Evolutionary conservation across 2,888 invertebrate species (phyloP).

Genomic region (Protonemura montana): DNA sequence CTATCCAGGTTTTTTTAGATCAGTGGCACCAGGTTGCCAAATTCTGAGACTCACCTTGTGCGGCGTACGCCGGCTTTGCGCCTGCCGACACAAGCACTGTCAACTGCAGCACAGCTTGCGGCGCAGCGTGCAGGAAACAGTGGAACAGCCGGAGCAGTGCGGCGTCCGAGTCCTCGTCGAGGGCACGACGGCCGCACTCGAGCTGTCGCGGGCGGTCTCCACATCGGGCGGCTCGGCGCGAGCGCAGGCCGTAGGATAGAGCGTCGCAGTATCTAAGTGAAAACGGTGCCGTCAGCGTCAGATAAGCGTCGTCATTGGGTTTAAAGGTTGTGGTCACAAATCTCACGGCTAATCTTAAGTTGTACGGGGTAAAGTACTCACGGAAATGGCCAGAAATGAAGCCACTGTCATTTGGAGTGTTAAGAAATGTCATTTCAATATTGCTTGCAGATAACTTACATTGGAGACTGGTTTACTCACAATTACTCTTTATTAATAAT

Average conservation of each 20-base stretch:
- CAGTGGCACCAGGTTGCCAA: not conserved
- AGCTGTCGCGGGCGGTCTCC: slow-evolving; percentile 56
- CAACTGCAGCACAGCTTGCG: slow-evolving; percentile 60
- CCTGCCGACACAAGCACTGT: slow-evolving; percentile 56
- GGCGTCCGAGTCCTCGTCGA: slow-evolving; percentile 61
- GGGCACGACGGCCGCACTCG: slow-evolving; percentile 58
- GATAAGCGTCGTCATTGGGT: too few relatives aligned
- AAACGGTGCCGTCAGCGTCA: too few relatives aligned
- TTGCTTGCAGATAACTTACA: too few relatives aligned
- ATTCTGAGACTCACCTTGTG: not conserved
- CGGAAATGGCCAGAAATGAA: too few relatives aligned
- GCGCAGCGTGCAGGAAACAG: slow-evolving; percentile 60
- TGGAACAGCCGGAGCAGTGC: slow-evolving; percentile 60
- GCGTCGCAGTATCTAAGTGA: slow-evolving; percentile 59
- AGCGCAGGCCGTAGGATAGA: slow-evolving; percentile 58
- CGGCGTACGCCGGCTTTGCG: not conserved
- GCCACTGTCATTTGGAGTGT: too few relatives aligned
- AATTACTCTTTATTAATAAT: too few relatives aligned
- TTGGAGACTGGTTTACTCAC: too few relatives aligned
- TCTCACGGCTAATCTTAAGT: too few relatives aligned
- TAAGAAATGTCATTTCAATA: too few relatives aligned
- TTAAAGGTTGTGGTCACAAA: too few relatives aligned
- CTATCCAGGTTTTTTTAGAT: too few relatives aligned
- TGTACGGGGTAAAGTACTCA: too few relatives aligned
- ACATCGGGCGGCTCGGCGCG: slow-evolving; percentile 56